Percentiles rank a stretch among this genome's conserved stretches.
phyloP scores from a whole-genome alignment of 2,797 vertebrate genomes.

The Danio albolineatus region DNA sequence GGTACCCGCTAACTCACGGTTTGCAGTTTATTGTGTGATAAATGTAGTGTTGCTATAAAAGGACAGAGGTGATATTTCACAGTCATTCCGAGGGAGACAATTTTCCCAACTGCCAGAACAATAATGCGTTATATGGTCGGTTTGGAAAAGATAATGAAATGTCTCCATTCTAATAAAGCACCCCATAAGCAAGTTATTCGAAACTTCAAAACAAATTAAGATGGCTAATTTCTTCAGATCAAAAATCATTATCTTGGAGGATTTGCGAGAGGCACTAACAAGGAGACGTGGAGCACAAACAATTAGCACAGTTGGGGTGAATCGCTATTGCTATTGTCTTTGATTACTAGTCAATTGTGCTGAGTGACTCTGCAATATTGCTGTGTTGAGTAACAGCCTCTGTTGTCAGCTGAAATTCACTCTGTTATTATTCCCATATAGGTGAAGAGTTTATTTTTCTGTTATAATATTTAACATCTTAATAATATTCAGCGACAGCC shows the following conservation, averaged over 20 bases:
- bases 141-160: slow-evolving; percentile 11
- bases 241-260: slow-evolving; percentile 76
- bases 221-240: slow-evolving; percentile 67
- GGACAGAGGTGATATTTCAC: slow-evolving; percentile 1
- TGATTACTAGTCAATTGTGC: slow-evolving; percentile 80
- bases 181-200: background rate
- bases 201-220: slow-evolving; percentile 57
- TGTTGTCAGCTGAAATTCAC: slow-evolving; percentile 65
- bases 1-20: background rate
- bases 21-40: slow-evolving; percentile 17
- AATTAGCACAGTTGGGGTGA: slow-evolving; percentile 77
- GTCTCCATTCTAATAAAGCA: slow-evolving; percentile 14
- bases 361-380: slow-evolving; percentile 76
- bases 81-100: background rate
- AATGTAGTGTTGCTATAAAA: background rate
- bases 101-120: slow-evolving; percentile 7
- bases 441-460: background rate
- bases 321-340: slow-evolving; percentile 70
- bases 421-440: background rate
- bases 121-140: background rate
- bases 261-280: slow-evolving; percentile 74
- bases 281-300: slow-evolving; percentile 73
- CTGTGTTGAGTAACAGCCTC: slow-evolving; percentile 70
- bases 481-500: background rate
- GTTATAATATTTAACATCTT: background rate